Evolutionary conservation across 2,113 vertebrate species (phyloP).

Genomic region (Procavia capensis): DNA sequence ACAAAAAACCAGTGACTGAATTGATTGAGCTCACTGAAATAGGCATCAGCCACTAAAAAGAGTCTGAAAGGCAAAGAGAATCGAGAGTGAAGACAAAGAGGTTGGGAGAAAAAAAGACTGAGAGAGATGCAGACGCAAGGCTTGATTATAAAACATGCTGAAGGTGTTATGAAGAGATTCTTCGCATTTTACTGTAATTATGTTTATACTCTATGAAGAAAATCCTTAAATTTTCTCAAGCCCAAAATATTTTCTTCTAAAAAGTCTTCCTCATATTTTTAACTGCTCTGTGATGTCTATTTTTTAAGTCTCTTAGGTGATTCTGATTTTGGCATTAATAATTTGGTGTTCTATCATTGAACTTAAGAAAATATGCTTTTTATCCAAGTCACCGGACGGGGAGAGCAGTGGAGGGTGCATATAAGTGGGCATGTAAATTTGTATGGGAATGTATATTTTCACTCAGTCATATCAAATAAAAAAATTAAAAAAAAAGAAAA

Average conservation of each 20-base stretch:
- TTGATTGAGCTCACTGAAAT: background rate
- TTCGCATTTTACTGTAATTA: background rate
- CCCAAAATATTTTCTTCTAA: background rate
- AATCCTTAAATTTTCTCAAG: background rate
- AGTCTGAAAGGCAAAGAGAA: background rate
- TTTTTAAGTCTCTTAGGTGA: background rate
- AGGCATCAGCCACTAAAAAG: background rate
- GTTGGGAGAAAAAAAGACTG: background rate
- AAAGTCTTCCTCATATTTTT: background rate
- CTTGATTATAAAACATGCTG: background rate
- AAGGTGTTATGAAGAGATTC: background rate
- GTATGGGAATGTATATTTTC: too few species aligned
- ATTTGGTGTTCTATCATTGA: background rate
- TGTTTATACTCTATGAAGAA: background rate
- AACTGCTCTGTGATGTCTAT: background rate
- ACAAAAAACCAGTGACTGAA: background rate
- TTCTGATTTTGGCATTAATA: background rate
- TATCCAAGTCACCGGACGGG: too few species aligned
- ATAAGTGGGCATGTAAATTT: too few species aligned
- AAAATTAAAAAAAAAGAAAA: background rate
- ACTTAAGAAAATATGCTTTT: background rate
- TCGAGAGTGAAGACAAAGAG: background rate
- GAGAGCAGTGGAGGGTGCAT: too few species aligned
- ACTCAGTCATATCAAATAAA: too few species aligned
- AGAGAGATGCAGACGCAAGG: background rate